phyloP scores from a whole-genome alignment of 2,113 vertebrate species.

The Bubo blakistoni region DNA sequence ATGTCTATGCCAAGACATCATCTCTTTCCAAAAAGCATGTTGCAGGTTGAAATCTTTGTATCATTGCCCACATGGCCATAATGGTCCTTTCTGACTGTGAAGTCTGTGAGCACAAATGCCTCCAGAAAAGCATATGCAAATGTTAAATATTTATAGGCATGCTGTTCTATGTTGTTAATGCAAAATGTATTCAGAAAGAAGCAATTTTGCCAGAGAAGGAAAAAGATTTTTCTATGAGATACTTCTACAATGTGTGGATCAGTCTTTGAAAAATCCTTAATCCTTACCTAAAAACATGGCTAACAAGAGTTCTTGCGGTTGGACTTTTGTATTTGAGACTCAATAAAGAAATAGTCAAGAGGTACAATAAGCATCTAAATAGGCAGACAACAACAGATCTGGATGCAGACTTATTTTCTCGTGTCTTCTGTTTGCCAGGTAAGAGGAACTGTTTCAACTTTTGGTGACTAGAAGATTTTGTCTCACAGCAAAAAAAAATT shows the following conservation, averaged over 20 bases:
- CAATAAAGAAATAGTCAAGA: background rate
- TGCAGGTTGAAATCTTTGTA: background rate
- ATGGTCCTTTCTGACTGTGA: background rate
- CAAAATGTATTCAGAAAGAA: background rate
- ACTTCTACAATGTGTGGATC: background rate
- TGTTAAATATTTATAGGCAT: background rate
- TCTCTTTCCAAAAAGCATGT: background rate
- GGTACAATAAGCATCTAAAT: background rate
- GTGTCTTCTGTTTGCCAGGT: background rate
- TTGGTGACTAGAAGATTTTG: background rate
- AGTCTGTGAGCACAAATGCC: background rate
- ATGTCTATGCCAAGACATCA: background rate
- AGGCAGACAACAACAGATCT: background rate
- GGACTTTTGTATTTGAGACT: background rate
- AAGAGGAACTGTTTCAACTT: background rate
- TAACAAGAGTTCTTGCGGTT: background rate
- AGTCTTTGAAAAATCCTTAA: background rate
- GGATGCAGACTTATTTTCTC: background rate
- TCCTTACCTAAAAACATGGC: background rate
- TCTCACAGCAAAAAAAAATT: background rate
- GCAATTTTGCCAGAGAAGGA: background rate
- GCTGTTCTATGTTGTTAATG: background rate
- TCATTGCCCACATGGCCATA: background rate
- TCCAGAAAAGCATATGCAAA: background rate
- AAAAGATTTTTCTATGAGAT: background rate